Base-by-base conservation (phyloP, 2,113 vertebrate genomes). In the cattle (Bos taurus) region DNA sequence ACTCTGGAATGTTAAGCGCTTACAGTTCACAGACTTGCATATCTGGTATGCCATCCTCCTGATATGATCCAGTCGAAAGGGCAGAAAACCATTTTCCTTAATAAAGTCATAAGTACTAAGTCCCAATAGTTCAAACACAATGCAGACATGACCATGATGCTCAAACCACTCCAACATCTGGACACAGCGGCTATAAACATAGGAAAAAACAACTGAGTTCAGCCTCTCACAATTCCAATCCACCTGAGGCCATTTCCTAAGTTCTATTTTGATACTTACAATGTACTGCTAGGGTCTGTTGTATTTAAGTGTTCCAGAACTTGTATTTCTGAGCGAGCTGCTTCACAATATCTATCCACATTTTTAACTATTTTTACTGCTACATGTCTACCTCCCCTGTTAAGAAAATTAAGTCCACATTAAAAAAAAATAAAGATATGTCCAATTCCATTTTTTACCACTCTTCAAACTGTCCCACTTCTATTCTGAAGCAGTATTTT, bases 361-460 rank as follows among this genome's bases (percentile, higher is more conserved):
- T 99, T 99, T 99, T 99, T 99, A 91, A 99, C 99, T 96, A 99
- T 99, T 99, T 99, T 99, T 98, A 99, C 98, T 97, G 99, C 99
- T 78, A 99, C 98, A 28, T 97, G 98, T 97, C 98, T 99, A 97
- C 98, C 98, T 60, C 96, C 98, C 97, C 98, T 98, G 94, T 90
- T 96, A 96, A 98, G 98, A 3, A 95, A 30, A 96, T 5, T 13
- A 84, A 93, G 10, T 60, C 4, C 2, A 87, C 85, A 13, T 92
- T 92, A 56, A 33, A 82, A 74, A 74, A 81, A 92, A 71, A 6
- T 3, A 81, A 10, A 64, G 7, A 62, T 71, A 46, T 52, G 3
- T 23, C 19, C 60, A 94, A 57, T 17, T 97, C 11, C 25, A 57
- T 12, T 95, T 83, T 86, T 59, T 57, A 77, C 56, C n/a, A 43